phyloP scores from a whole-genome alignment of 2,888 invertebrate genomes.

The Sphinx pinastri region DNA sequence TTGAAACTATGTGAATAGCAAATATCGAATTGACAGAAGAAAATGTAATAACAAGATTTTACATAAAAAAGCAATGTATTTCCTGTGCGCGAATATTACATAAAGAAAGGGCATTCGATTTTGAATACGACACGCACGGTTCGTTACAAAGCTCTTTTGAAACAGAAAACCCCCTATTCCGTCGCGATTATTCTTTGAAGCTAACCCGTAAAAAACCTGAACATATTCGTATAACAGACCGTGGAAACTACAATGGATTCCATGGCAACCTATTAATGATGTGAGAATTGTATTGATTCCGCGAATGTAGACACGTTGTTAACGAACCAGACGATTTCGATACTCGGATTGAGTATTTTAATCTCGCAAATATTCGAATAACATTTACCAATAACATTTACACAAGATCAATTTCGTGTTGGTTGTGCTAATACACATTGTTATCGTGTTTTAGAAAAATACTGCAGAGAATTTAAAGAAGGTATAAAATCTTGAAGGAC shows the following conservation, averaged over 20 bases:
- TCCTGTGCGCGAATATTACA: conserved; percentile 23
- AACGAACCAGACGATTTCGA: not conserved
- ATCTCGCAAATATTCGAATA: not conserved
- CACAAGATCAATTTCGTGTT: not conserved
- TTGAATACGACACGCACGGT: conserved; percentile 42
- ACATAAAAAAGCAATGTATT: not conserved
- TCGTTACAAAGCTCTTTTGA: conserved; percentile 54
- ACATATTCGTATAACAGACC: conserved; percentile 31
- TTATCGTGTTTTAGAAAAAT: too few species aligned
- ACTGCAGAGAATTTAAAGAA: not conserved
- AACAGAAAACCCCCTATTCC: conserved; percentile 54
- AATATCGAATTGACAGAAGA: not conserved
- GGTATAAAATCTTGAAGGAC: not conserved
- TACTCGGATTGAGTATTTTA: not conserved
- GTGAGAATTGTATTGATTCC: not conserved
- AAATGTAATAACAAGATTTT: not conserved
- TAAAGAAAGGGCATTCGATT: conserved; percentile 31
- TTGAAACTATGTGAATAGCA: too few species aligned
- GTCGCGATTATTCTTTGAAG: conserved; percentile 45
- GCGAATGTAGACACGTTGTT: not conserved
- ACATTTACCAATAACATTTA: not conserved
- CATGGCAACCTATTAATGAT: conserved; percentile 29
- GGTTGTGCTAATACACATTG: not conserved
- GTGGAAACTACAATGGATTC: conserved; percentile 24
- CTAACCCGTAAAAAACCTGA: conserved; percentile 33